These are phyloP conservation scores for Diplogasteroides magnus DNA, from an alignment of 1,140 invertebrate genomes.

Conservation along the genomic window DNA sequence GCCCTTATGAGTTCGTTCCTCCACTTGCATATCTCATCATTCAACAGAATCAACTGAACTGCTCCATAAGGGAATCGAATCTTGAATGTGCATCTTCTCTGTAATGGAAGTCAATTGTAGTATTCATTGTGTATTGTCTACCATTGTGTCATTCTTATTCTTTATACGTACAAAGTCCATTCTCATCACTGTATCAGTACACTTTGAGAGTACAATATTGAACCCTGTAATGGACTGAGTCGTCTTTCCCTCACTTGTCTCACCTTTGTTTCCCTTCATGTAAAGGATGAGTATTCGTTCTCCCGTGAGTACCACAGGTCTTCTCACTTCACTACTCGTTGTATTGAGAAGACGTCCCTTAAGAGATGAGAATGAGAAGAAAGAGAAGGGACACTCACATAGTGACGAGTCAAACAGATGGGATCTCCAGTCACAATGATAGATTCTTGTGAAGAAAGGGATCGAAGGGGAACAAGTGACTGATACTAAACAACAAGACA, in stretches of 20 bases:
- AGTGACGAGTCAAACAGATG: neutral
- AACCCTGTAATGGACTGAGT: neutral
- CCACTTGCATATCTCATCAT: neutral
- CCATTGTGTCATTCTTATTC: neutral
- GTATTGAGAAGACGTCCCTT: neutral
- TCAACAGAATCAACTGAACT: neutral
- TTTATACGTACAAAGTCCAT: neutral
- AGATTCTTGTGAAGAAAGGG: neutral
- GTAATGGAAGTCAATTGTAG: too few species aligned
- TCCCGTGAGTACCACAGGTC: neutral
- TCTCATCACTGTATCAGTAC: neutral
- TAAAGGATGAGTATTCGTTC: neutral
- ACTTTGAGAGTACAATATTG: neutral
- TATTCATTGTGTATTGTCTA: too few species aligned
- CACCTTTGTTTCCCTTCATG: neutral
- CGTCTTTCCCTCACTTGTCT: neutral
- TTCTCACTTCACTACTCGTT: neutral
- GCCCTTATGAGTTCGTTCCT: neutral
- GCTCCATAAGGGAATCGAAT: neutral
- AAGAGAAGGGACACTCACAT: neutral
- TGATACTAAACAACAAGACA: neutral
- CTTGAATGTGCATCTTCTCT: neutral
- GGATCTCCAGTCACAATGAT: neutral
- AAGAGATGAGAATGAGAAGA: neutral
- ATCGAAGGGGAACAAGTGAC: neutral